These are phyloP conservation scores for Pygoscelis adeliae DNA, from an alignment of 2,113 vertebrate genomes.

Conservation along the genomic window DNA sequence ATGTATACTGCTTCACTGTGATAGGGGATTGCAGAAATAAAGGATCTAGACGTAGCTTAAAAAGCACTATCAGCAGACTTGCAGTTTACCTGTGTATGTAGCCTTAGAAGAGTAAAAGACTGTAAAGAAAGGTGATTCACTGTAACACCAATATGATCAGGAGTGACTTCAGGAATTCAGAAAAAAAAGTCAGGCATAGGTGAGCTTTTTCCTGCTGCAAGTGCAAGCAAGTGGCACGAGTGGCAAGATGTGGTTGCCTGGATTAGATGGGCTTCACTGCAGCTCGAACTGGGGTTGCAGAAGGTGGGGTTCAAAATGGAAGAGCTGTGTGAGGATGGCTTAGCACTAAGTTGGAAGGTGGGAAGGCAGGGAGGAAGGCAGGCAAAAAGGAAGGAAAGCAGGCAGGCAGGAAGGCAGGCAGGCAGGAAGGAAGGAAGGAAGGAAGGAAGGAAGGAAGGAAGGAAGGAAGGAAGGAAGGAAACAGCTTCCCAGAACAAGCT, in stretches of 20 bases:
- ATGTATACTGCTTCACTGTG: not conserved
- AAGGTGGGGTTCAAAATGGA: not conserved
- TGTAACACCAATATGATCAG: not conserved
- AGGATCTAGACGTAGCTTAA: not conserved
- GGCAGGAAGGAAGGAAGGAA: fast-evolving
- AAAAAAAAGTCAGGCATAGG: not conserved
- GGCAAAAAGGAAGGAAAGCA: too few relatives aligned
- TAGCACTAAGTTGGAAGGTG: not conserved
- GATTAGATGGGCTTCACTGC: not conserved
- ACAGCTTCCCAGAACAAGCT: not conserved
- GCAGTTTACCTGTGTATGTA: not conserved
- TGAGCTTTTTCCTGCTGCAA: not conserved
- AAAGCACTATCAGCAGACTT: not conserved
- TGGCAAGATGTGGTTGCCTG: fast-evolving
- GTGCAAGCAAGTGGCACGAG: not conserved
- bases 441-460: not conserved
- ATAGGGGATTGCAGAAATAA: not conserved
- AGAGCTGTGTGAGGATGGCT: not conserved
- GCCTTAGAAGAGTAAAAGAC: not conserved
- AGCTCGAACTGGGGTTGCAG: not conserved
- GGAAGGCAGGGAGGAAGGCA: not conserved
- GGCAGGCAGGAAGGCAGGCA: not conserved
- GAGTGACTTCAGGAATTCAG: not conserved
- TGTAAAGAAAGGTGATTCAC: not conserved
- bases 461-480: too few relatives aligned